Evolutionary conservation across 2,797 vertebrate species (phyloP), one percentile per base, ranked within the genome.

Genomic region (Melanotaenia pygmaea): DNA sequence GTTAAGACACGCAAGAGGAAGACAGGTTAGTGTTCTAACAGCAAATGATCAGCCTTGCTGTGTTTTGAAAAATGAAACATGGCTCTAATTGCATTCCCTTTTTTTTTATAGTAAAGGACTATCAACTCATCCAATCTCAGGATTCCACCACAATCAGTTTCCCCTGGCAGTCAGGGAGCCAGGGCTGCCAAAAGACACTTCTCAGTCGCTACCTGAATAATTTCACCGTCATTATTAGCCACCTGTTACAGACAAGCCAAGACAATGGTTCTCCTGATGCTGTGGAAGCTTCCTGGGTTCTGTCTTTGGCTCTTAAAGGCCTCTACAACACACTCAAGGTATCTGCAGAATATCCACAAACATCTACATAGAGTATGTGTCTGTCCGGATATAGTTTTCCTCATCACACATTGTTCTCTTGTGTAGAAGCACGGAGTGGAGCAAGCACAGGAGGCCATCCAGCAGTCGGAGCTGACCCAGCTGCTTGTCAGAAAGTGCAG

Each of bases 401-500:
- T 77, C 2, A 60, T 35, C 56, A 14, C 12, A 0, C 67, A 16
- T 72, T 57, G 12, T 72, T 32, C 0, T 67, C 65, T 58, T 40
- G 34, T 71, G 30, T 87, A 99, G 98, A 96, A 95, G 74, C 96
- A 97, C 0, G 94, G 95, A 24, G 96, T 98, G 79, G 94, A 95
- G 71, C 94, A 96, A 70, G 92, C 96, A 26, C 96, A 97, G 61
- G 88, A 94, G 35, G 95, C 95, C 78, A 96, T 99, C 77, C 96
- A 97, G 70, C 93, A 95, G 75, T 96, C 96, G 0, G 97, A 95
- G 14, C 92, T 99, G 66, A 95, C 96, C 54, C 97, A 98, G 89
- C 93, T 99, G 67, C 93, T 99, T 51, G 97, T 99, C 83, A 96
- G 96, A 82, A 99, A 98, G 86, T 98, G 98, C 86, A 99, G 97